phyloP scores from a whole-genome alignment of 2,888 invertebrate species.

The Colostygia pectinataria region DNA sequence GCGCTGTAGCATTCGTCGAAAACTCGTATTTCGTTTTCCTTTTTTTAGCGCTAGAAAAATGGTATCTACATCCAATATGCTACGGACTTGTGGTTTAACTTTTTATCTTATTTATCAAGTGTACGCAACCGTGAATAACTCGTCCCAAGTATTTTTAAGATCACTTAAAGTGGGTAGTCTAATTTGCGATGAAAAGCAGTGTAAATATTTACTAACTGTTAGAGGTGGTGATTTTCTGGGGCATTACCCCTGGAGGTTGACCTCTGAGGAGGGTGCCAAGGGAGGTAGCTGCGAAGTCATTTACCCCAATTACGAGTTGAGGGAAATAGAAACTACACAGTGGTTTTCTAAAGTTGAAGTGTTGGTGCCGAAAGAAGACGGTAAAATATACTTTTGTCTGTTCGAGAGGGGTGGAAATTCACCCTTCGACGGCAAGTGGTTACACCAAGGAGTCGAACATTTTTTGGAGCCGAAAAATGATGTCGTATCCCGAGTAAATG shows the following conservation, averaged over 20 bases:
- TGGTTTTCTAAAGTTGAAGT: slow-evolving; percentile 58
- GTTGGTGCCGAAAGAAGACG: slow-evolving; percentile 48
- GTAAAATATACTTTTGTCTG: slow-evolving; percentile 66
- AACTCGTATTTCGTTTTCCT: slow-evolving; percentile 53
- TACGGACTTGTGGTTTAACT: slow-evolving; percentile 79
- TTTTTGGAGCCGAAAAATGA: slow-evolving; percentile 60
- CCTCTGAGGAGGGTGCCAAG: slow-evolving; percentile 52
- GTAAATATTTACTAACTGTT: slow-evolving; percentile 77
- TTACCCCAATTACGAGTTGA: slow-evolving; percentile 67
- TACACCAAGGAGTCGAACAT: slow-evolving; percentile 77
- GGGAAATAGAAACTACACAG: slow-evolving; percentile 57
- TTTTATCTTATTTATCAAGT: slow-evolving; percentile 58
- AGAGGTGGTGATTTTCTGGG: slow-evolving; percentile 69
- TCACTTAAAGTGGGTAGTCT: slow-evolving; percentile 54
- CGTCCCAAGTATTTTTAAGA: slow-evolving; percentile 55
- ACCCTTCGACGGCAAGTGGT: slow-evolving; percentile 68
- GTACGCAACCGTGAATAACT: slow-evolving; percentile 44
- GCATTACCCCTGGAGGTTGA: slow-evolving; percentile 71
- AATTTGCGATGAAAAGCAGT: slow-evolving; percentile 55
- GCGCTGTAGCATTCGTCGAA: slow-evolving; percentile 43
- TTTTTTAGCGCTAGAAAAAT: slow-evolving; percentile 56
- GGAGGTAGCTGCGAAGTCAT: slow-evolving; percentile 64
- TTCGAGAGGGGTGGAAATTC: slow-evolving; percentile 50
- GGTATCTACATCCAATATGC: slow-evolving; percentile 58
- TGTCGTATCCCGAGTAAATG: slow-evolving; percentile 19